These are phyloP conservation scores for Rhinella marina DNA, from an alignment of 2,797 vertebrate species.

Conservation along the genomic window DNA sequence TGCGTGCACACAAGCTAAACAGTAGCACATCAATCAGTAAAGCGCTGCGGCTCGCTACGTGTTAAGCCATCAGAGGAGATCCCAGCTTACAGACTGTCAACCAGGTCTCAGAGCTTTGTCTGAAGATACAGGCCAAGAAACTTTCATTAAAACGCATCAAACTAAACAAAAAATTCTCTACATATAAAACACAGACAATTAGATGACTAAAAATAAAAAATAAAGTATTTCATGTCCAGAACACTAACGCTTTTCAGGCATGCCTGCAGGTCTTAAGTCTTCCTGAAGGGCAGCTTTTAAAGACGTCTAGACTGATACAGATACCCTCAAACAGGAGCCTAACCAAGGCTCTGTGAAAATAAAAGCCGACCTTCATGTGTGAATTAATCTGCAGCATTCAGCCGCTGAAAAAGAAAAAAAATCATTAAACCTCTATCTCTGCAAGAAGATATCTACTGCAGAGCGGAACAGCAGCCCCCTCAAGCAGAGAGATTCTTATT, in stretches of 20 bases:
- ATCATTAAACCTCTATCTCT: constrained; percentile 24
- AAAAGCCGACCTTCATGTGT: constrained; percentile 20
- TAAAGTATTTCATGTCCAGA: background rate
- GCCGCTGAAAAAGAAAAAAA: constrained; percentile 27
- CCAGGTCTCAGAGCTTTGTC: background rate
- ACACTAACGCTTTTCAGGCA: background rate
- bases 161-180: background rate
- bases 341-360: constrained; percentile 14
- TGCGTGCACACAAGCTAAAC: background rate
- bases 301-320: background rate
- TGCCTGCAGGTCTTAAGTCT: background rate
- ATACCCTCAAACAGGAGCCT: constrained; percentile 7
- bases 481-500: background rate
- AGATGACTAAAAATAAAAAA: background rate
- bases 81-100: background rate
- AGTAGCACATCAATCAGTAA: background rate
- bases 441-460: background rate
- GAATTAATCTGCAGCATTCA: background rate
- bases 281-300: background rate
- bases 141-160: background rate
- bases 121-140: background rate
- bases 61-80: background rate
- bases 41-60: background rate
- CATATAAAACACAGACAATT: background rate
- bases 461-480: background rate